These are phyloP conservation scores for Rhynchotus rufescens DNA, from an alignment of 2,797 vertebrate genomes.

Conservation along the genomic window DNA sequence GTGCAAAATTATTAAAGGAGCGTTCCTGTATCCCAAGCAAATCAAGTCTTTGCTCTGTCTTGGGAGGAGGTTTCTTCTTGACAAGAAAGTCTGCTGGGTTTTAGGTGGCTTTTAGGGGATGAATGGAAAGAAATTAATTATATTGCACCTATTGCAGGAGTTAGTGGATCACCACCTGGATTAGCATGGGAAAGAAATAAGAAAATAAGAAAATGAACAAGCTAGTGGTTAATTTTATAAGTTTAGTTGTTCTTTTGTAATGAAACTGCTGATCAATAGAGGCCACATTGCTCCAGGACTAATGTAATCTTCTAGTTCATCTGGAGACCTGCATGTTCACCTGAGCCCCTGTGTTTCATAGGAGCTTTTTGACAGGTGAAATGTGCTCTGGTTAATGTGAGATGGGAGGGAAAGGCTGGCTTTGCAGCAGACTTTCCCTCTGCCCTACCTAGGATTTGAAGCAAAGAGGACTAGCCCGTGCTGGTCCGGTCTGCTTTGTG, in stretches of 20 bases:
- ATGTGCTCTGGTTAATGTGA: not conserved
- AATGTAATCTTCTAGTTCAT: not conserved
- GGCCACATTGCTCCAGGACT: not conserved
- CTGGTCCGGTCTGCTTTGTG: not conserved
- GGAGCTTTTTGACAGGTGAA: fast-evolving
- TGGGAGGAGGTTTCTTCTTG: constrained; percentile 54
- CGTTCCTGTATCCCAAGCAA: constrained; percentile 41
- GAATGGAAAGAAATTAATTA: constrained; percentile 31
- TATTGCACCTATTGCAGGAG: constrained; percentile 29
- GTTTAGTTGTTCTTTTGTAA: not conserved
- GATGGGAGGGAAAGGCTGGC: not conserved
- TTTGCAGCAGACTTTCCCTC: too few relatives aligned
- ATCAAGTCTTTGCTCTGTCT: constrained; percentile 70
- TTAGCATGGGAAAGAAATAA: not conserved
- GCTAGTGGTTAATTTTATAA: constrained; percentile 43
- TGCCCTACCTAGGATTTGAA: not conserved
- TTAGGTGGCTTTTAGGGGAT: constrained; percentile 60
- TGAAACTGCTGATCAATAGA: not conserved
- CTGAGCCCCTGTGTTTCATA: not conserved
- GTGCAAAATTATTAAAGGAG: constrained; percentile 64
- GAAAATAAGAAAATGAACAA: not conserved
- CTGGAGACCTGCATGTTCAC: not conserved
- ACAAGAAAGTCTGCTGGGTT: constrained; percentile 64
- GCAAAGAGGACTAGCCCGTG: fast-evolving
- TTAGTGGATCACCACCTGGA: not conserved